Evolutionary conservation across 2,113 vertebrate genomes (phyloP).

Genomic region (Corythornis cristatus): DNA sequence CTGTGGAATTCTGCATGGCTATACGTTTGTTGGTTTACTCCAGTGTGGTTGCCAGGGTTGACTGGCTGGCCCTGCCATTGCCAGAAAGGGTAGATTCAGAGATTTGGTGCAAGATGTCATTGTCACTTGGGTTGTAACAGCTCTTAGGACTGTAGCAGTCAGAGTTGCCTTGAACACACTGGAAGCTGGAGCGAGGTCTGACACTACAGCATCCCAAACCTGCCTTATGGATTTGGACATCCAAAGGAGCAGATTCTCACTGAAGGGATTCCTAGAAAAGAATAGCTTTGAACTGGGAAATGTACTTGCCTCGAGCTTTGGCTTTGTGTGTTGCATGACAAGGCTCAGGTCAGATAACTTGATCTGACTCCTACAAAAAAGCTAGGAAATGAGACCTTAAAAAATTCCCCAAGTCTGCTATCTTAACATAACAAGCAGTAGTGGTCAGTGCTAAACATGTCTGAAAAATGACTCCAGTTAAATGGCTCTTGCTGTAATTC

Average conservation of each 20-base stretch:
- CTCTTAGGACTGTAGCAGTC: not conserved
- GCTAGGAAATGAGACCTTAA: not conserved
- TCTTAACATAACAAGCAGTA: not conserved
- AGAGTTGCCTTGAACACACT: not conserved
- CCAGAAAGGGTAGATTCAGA: not conserved
- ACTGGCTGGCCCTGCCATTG: not conserved
- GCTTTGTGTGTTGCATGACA: not conserved
- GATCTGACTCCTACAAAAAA: not conserved
- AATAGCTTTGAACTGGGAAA: not conserved
- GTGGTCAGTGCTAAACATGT: not conserved
- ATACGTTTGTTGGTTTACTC: not conserved
- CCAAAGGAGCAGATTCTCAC: not conserved
- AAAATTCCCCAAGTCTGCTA: not conserved
- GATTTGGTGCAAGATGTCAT: not conserved
- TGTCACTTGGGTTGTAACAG: not conserved
- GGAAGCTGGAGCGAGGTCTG: not conserved
- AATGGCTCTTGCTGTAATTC: not conserved
- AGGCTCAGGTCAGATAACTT: not conserved
- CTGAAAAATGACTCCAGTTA: not conserved
- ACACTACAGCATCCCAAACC: not conserved
- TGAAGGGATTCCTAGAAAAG: not conserved
- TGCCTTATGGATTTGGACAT: not conserved
- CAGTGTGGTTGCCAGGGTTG: accelerated
- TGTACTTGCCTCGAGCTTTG: not conserved
- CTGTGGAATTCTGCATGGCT: not conserved